Evolutionary conservation across 2,113 vertebrate genomes (phyloP).

Genomic region (Rostratula benghalensis): DNA sequence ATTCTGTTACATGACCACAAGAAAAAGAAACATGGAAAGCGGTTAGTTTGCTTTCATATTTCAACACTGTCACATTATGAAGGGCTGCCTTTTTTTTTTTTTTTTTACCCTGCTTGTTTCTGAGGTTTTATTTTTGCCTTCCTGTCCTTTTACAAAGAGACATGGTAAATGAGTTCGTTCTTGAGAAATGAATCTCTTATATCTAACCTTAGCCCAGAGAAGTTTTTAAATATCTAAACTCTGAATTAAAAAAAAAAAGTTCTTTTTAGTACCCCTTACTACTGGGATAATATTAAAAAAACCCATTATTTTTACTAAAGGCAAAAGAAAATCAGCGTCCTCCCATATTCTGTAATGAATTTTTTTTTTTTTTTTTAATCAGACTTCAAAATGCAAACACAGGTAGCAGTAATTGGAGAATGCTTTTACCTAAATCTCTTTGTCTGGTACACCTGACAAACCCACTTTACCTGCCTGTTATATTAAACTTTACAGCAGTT

Average conservation of each 20-base stretch:
- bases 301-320: neutral
- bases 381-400: neutral
- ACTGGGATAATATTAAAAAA: neutral
- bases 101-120: neutral
- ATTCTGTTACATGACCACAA: slow-evolving; percentile 48
- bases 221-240: neutral
- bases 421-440: neutral
- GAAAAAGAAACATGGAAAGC: slow-evolving; percentile 34
- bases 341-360: neutral
- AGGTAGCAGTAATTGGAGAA: neutral
- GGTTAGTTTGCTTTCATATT: slow-evolving; percentile 30
- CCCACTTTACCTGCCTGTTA: neutral
- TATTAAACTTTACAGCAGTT: neutral
- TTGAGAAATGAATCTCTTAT: neutral
- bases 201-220: neutral
- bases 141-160: slow-evolving; percentile 23
- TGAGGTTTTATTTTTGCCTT: slow-evolving; percentile 6
- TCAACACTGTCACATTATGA: slow-evolving; percentile 24
- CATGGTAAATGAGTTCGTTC: neutral
- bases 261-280: neutral
- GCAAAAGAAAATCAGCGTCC: neutral
- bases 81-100: slow-evolving; percentile 20
- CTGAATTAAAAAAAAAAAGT: neutral
- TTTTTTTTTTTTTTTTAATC: neutral
- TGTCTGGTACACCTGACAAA: neutral